Evolutionary conservation across 1,140 invertebrate species (phyloP).

Genomic region (Cardiocondyla obscurior): DNA sequence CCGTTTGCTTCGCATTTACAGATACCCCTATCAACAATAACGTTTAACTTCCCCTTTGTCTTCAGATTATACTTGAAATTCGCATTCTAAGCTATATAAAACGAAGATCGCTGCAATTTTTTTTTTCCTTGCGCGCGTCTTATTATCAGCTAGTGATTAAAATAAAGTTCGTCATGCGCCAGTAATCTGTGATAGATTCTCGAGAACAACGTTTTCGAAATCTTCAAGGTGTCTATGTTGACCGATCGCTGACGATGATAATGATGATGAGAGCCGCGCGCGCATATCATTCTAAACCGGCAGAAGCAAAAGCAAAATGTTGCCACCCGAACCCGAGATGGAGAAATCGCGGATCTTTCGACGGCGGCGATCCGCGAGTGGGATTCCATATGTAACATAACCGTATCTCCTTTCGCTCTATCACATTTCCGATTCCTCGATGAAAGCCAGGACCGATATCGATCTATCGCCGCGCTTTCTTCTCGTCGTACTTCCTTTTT

Average conservation of each 20-base stretch:
- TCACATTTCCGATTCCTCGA: slow-evolving; percentile 41
- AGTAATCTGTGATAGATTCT: slow-evolving; percentile 65
- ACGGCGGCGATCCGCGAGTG: slow-evolving; percentile 66
- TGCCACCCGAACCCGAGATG: neutral
- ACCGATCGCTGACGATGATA: neutral
- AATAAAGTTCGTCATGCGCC: slow-evolving; percentile 38
- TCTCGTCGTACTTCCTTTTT: neutral
- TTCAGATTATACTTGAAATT: neutral
- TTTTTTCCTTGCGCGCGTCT: slow-evolving; percentile 4
- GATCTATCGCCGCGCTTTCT: slow-evolving; percentile 32
- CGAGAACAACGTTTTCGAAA: slow-evolving; percentile 30
- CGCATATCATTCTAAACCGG: slow-evolving; percentile 21
- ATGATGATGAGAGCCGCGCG: slow-evolving; percentile 45
- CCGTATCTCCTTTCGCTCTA: slow-evolving; percentile 52
- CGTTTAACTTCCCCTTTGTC: neutral
- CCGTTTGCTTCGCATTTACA: slow-evolving; percentile 13
- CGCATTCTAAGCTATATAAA: neutral
- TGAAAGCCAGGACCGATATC: slow-evolving; percentile 39
- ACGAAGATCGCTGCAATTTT: neutral
- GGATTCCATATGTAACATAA: slow-evolving; percentile 79
- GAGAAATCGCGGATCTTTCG: slow-evolving; percentile 47
- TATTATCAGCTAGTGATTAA: slow-evolving; percentile 13
- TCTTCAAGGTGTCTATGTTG: neutral
- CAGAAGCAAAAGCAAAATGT: slow-evolving; percentile 31
- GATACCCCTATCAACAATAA: neutral